Conservation (phyloP, 2,797 vertebrate species). For the Xiphorhynchus erythropygius region DNA sequence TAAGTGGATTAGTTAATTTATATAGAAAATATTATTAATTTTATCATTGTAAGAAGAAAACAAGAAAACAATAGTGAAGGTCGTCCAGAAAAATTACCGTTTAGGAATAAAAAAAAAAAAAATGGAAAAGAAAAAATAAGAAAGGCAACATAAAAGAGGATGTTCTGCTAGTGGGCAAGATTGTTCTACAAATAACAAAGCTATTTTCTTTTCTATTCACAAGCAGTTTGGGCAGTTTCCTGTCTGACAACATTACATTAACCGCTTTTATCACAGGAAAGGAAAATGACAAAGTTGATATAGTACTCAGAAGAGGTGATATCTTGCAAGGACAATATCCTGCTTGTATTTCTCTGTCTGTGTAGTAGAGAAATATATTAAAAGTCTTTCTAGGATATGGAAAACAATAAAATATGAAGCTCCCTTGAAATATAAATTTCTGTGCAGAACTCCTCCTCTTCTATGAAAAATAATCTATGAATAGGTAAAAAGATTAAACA, state of each 20-base stretch:
- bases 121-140: neutral
- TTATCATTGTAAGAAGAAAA: neutral
- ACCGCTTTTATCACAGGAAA: neutral
- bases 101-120: neutral
- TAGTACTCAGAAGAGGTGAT: neutral
- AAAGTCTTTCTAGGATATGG: neutral
- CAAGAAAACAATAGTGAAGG: neutral
- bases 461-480: neutral
- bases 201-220: neutral
- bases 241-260: neutral
- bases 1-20: neutral
- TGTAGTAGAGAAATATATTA: neutral
- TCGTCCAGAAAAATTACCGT: neutral
- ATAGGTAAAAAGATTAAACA: neutral
- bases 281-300: neutral
- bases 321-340: conserved; percentile 14
- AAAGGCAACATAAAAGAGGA: neutral
- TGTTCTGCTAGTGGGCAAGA: neutral
- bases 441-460: neutral
- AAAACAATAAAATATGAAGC: neutral
- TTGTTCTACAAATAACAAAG: neutral
- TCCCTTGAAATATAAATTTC: neutral
- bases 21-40: neutral
- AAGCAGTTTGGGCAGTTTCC: neutral
- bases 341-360: neutral